Percentiles rank a stretch among this genome's conserved stretches.
Evolutionary conservation across 2,888 invertebrate genomes (phyloP).

Genomic region (Drosophila vallismaia): DNA sequence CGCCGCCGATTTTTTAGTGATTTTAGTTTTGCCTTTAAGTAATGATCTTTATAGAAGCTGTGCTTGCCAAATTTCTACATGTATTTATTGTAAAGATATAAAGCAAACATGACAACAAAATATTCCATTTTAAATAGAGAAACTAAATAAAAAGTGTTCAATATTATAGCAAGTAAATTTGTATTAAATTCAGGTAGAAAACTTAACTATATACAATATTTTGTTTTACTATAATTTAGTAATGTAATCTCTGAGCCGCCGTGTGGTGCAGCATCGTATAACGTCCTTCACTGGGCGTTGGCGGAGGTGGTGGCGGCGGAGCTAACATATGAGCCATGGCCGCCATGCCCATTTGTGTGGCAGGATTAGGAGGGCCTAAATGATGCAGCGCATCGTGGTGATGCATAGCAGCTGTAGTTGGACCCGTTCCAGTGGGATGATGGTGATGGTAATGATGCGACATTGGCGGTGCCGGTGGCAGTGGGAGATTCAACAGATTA

Average conservation of each 20-base stretch:
- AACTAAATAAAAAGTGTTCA: constrained; percentile 62
- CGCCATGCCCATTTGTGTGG: constrained; percentile 79
- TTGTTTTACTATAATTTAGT: constrained; percentile 48
- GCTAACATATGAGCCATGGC: constrained; percentile 79
- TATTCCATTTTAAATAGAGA: constrained; percentile 66
- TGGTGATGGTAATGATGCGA: constrained; percentile 66
- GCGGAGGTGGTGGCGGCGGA: constrained; percentile 80
- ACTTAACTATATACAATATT: not conserved
- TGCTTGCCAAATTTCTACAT: constrained; percentile 81
- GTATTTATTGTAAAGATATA: constrained; percentile 62
- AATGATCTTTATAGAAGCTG: constrained; percentile 73
- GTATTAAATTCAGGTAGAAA: not conserved
- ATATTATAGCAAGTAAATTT: constrained; percentile 9
- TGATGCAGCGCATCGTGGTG: constrained; percentile 68
- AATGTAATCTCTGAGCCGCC: constrained; percentile 81
- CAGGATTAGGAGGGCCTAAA: constrained; percentile 66
- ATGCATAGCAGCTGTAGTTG: constrained; percentile 59
- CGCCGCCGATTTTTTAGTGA: constrained; percentile 45
- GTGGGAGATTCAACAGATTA: constrained; percentile 73
- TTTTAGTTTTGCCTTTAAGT: constrained; percentile 62
- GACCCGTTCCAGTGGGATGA: constrained; percentile 56
- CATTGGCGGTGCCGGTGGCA: constrained; percentile 62
- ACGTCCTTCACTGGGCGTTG: constrained; percentile 79
- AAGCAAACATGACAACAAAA: constrained; percentile 63
- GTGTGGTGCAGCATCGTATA: constrained; percentile 81